Evolutionary conservation across 2,888 invertebrate species (phyloP), one percentile per base, ranked within the genome.

Genomic region (Oligia strigilis): DNA sequence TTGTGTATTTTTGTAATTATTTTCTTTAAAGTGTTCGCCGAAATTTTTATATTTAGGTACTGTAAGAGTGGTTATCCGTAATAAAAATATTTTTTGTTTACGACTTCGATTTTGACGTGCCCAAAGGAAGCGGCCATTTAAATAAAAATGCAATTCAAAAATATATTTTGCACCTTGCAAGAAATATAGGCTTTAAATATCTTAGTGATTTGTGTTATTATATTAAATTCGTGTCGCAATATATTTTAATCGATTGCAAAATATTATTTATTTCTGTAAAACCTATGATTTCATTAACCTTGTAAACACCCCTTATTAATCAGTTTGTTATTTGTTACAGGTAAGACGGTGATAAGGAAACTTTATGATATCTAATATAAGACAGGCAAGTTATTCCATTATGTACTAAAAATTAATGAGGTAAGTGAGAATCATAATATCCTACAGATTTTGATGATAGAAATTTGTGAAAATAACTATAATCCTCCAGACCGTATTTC

Each of bases 271-370:
- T 82, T 78, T 81, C 77, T 43, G 23, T 36, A 64, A 36, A 85
- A 69, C 58, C 58, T 69, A 60, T 77, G 67, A 76, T 72, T 82
- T 29, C 40, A 70, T 76, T 46, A 62, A 64, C 43, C 29, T 81
- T 82, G 69, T 46, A 60, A 65, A 78, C 65, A 46, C 4, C 58
- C 52, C 19, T 23, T 80, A 76, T 58, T 84, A 58, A 84, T 85
- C 65, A 62, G 2, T 79, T 71, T 85, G 40, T 80, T 78, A 29
- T 70, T 89, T 88, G 88, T 89, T 88, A 29, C 89, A 88, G 88
- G 88, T 88, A 88, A 88, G 78, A 13, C 64, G 13, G 9, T 17
- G 65, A 75, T 69, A 69, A 67, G 49, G 60, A 72, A 46, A 72
- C 5, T 66, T n/a, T 58, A 69, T 66, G 23, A 70, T 62, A 72